Percentiles rank a stretch among this genome's conserved stretches.
These are phyloP conservation scores for Parelbella ahira DNA, from an alignment of 2,888 invertebrate species.

Conservation along the genomic window DNA sequence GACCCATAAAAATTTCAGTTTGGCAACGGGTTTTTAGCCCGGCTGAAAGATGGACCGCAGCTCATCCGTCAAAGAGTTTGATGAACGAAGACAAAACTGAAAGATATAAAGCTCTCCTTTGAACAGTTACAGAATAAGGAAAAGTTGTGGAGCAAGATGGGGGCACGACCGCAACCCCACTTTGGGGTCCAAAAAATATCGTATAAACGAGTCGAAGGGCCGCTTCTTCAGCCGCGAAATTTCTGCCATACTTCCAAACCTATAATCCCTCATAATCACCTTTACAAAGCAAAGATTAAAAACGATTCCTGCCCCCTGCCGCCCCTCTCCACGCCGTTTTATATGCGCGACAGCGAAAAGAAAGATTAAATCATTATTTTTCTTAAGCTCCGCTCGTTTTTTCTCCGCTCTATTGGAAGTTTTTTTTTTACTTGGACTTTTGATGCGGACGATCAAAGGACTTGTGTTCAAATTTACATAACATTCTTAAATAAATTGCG, in stretches of 20 bases:
- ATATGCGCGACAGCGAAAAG: conserved; percentile 79
- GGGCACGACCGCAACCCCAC: conserved; percentile 69
- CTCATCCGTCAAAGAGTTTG: conserved; percentile 40
- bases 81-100: conserved; percentile 57
- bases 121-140: conserved; percentile 67
- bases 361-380: conserved; percentile 82
- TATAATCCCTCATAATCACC: conserved; percentile 82
- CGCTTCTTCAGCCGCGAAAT: conserved; percentile 70
- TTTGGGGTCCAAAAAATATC: conserved; percentile 70
- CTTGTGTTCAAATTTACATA: conserved; percentile 80
- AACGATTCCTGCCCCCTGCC: conserved; percentile 73
- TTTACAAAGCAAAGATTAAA: conserved; percentile 83
- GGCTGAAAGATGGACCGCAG: conserved; percentile 40
- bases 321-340: conserved; percentile 53
- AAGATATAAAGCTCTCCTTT: conserved; percentile 70
- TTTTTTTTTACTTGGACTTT: conserved; percentile 77
- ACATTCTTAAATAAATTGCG: conserved; percentile 80
- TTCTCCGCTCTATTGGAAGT: conserved; percentile 67
- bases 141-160: conserved; percentile 68
- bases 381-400: conserved; percentile 78
- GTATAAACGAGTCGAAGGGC: conserved; percentile 66
- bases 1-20: no score
- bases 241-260: conserved; percentile 81
- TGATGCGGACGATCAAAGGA: conserved; percentile 80
- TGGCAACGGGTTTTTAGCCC: conserved; percentile 1